Evolutionary conservation across 1,140 invertebrate genomes (phyloP).

Genomic region (Zaprionus vittiger): DNA sequence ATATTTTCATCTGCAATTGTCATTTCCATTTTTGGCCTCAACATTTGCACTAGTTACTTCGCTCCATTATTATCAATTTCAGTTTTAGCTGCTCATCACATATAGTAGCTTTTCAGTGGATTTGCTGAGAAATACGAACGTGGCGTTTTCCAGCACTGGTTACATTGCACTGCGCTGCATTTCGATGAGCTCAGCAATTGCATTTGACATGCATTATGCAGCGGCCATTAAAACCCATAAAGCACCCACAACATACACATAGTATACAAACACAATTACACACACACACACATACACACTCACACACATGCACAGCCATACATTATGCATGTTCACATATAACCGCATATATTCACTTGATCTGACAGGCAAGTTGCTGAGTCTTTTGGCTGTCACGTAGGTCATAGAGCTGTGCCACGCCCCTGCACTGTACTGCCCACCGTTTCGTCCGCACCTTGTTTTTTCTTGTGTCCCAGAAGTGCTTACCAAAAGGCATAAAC

Average conservation of each 20-base stretch:
- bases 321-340: slow-evolving; percentile 27
- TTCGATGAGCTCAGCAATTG: slow-evolving; percentile 36
- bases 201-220: slow-evolving; percentile 70
- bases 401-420: slow-evolving; percentile 45
- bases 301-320: not conserved
- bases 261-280: not conserved
- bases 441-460: slow-evolving; percentile 12
- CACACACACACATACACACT: slow-evolving; percentile 8
- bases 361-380: slow-evolving; percentile 56
- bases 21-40: not conserved
- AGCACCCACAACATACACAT: slow-evolving; percentile 37
- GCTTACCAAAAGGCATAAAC: slow-evolving; percentile 60
- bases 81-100: not conserved
- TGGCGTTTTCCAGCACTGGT: slow-evolving; percentile 23
- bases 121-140: not conserved
- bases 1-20: not conserved
- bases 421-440: not conserved
- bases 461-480: slow-evolving; percentile 41
- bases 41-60: not conserved
- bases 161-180: slow-evolving; percentile 28
- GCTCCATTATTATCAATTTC: not conserved
- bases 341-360: slow-evolving; percentile 50
- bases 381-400: slow-evolving; percentile 69
- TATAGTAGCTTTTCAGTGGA: not conserved
- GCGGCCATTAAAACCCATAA: slow-evolving; percentile 63